A percentile compares a stretch with the other conserved stretches of the same genome.
phyloP scores from a whole-genome alignment of 2,113 vertebrate species.

The Emydura subglobosa region DNA sequence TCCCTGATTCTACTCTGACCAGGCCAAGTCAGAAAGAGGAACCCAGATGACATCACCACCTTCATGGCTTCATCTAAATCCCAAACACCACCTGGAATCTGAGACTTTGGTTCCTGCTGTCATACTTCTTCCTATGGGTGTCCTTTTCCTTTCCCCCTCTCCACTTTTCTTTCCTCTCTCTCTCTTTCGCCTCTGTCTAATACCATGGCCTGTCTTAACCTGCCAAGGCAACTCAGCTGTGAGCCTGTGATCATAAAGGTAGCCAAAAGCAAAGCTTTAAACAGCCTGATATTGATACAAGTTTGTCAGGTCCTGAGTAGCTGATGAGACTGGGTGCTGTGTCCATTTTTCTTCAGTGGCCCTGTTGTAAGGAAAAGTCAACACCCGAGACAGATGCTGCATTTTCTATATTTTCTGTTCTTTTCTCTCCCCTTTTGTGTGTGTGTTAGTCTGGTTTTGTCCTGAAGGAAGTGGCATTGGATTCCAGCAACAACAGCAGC shows the following conservation, averaged over 20 bases:
- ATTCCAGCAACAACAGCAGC: background rate
- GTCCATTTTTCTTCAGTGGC: background rate
- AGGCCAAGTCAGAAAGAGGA: background rate
- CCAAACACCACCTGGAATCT: background rate
- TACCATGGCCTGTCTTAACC: background rate
- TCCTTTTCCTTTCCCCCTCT: background rate
- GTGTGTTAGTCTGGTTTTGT: background rate
- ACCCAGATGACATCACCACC: background rate
- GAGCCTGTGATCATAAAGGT: background rate
- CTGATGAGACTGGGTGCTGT: background rate
- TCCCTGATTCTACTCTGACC: no score
- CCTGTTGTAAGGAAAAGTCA: background rate
- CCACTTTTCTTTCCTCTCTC: no score
- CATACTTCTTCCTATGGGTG: background rate
- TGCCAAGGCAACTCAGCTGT: background rate
- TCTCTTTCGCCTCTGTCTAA: background rate
- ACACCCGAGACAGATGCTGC: background rate
- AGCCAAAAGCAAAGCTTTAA: background rate
- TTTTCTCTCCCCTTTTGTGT: slow-evolving; percentile 31
- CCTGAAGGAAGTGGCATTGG: background rate
- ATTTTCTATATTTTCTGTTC: background rate
- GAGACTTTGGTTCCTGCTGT: background rate
- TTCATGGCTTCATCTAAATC: background rate
- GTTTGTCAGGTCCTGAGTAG: background rate
- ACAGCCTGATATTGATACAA: background rate